A percentile compares a stretch with the other conserved stretches of the same genome.
Evolutionary conservation across 2,888 invertebrate species (phyloP).

Genomic region (Ditylenchus weischeri): DNA sequence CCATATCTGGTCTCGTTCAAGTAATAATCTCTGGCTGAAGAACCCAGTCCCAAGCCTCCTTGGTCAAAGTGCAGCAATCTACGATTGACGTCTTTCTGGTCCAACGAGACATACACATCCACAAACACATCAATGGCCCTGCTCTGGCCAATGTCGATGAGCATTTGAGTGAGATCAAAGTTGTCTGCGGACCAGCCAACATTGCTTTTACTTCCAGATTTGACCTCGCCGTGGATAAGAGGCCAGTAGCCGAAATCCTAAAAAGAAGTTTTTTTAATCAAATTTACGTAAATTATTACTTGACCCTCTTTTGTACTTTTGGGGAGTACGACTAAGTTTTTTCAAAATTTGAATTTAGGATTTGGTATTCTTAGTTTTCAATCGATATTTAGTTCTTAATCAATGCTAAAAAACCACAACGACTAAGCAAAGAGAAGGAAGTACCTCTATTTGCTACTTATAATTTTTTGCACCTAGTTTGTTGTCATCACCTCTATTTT

Average conservation of each 20-base stretch:
- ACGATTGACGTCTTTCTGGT: conserved; percentile 47
- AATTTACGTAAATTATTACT: no score
- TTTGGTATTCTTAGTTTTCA: no score
- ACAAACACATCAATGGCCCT: conserved; percentile 54
- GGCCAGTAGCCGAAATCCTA: conserved; percentile 48
- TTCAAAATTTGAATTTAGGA: no score
- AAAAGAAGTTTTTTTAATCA: neutral
- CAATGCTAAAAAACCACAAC: no score
- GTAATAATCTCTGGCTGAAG: conserved; percentile 55
- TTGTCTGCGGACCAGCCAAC: conserved; percentile 37
- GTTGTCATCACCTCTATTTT: no score
- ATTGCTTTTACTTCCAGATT: neutral
- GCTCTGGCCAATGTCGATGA: conserved; percentile 44
- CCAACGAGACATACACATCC: conserved; percentile 56
- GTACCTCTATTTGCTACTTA: no score
- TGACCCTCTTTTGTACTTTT: no score
- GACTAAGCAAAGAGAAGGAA: no score
- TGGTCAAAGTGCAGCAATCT: conserved; percentile 50
- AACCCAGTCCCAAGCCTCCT: conserved; percentile 54
- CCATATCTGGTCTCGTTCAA: conserved; percentile 52
- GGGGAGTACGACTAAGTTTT: neutral
- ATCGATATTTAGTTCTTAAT: no score
- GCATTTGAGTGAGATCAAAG: conserved; percentile 45
- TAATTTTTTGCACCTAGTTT: no score
- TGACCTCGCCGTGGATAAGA: conserved; percentile 38